phyloP scores from a whole-genome alignment of 2,113 vertebrate species.

The Trogon melanurus region DNA sequence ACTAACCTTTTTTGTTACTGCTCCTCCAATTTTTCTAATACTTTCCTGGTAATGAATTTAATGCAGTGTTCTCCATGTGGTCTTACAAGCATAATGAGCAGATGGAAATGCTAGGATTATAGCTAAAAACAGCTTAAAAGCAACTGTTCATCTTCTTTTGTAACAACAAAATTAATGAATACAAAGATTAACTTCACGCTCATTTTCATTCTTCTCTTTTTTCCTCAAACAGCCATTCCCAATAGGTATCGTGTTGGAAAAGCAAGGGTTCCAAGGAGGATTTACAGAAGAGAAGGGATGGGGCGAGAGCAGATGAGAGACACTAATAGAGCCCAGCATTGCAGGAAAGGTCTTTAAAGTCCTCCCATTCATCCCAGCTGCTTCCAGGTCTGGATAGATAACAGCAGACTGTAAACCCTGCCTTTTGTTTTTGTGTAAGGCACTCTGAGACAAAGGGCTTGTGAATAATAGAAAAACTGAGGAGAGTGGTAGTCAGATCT shows the following conservation, averaged over 20 bases:
- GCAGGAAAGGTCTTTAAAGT: not conserved
- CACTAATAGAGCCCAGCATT: not conserved
- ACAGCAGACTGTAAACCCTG: not conserved
- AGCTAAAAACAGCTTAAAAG: slow-evolving; percentile 17
- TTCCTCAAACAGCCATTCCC: not conserved
- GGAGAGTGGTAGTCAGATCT: not conserved
- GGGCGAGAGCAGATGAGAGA: not conserved
- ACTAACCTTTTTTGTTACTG: not conserved
- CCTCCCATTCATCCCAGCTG: not conserved
- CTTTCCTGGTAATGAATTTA: not conserved
- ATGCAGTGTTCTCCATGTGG: not conserved
- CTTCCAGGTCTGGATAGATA: not conserved
- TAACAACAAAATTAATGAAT: not conserved
- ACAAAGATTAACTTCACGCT: not conserved
- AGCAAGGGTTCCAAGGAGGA: not conserved
- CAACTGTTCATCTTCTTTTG: not conserved
- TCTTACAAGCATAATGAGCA: not conserved
- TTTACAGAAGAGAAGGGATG: not conserved
- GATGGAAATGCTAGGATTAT: not conserved
- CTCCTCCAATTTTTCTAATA: not conserved
- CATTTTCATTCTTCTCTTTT: slow-evolving; percentile 6
- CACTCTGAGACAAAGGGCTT: not conserved
- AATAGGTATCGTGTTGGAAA: not conserved
- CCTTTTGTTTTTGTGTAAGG: not conserved
- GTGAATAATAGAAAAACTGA: not conserved